These are phyloP conservation scores for Ariopsis seemanni DNA, from an alignment of 2,113 vertebrate genomes.

Conservation along the genomic window DNA sequence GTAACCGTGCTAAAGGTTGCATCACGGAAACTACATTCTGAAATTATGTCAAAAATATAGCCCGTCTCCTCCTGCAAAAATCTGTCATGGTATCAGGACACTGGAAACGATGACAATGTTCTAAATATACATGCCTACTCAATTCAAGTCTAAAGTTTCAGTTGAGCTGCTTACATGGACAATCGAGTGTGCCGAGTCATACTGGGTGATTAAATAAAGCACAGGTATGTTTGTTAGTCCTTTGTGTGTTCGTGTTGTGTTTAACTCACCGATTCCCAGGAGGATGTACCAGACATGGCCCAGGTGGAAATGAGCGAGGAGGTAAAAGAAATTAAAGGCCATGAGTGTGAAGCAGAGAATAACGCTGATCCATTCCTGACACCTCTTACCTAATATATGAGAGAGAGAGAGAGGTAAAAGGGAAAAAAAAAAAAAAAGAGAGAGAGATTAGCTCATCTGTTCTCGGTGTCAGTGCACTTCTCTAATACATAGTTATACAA, in stretches of 20 bases:
- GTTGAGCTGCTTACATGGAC: slow-evolving; percentile 14
- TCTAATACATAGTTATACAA: not conserved
- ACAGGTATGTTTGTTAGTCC: not conserved
- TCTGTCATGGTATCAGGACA: slow-evolving; percentile 11
- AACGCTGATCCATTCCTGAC: slow-evolving; percentile 94
- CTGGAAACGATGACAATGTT: slow-evolving; percentile 1
- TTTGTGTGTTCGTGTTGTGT: not conserved
- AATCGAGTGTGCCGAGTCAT: slow-evolving; percentile 29
- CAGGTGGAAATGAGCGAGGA: slow-evolving; percentile 84
- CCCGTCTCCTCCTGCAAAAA: not conserved
- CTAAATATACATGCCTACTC: slow-evolving; percentile 27
- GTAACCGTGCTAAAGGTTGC: slow-evolving; percentile 8
- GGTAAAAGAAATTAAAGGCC: slow-evolving; percentile 86
- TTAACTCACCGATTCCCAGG: slow-evolving; percentile 79
- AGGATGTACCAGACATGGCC: slow-evolving; percentile 82
- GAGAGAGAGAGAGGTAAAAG: slow-evolving; percentile 28
- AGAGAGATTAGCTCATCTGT: not conserved
- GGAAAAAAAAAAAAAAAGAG: not conserved
- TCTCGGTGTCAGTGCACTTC: not conserved
- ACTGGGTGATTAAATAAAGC: slow-evolving; percentile 15
- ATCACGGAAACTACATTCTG: slow-evolving; percentile 20
- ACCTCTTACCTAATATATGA: slow-evolving; percentile 81
- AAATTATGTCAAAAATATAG: slow-evolving; percentile 22
- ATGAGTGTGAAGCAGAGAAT: slow-evolving; percentile 91
- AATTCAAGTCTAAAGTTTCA: slow-evolving; percentile 13